Percentiles rank a stretch among this genome's conserved stretches.
These are phyloP conservation scores for Phanerotoma sp. DNA, from an alignment of 2,888 invertebrate species.

Conservation along the genomic window DNA sequence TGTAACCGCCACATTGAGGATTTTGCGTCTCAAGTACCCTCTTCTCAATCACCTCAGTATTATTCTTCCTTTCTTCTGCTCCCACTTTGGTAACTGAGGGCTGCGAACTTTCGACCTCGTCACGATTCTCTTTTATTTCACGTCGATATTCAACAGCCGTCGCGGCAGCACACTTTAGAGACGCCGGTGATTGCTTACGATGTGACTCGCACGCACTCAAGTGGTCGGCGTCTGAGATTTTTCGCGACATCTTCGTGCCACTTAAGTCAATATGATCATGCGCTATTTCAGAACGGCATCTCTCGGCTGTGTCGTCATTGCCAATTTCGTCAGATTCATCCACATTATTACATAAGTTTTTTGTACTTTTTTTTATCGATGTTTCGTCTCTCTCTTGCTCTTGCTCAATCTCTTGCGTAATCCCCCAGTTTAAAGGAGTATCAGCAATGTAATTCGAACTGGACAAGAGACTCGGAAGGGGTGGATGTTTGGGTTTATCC, in stretches of 20 bases:
- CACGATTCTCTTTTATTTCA: conserved; percentile 10
- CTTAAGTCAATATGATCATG: conserved; percentile 29
- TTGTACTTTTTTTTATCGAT: conserved; percentile 5
- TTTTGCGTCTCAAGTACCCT: conserved; percentile 7
- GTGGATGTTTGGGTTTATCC: conserved; percentile 29
- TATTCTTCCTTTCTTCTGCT: neutral
- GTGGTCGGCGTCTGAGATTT: conserved; percentile 25
- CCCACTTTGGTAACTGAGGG: neutral
- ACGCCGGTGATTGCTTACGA: conserved; percentile 17
- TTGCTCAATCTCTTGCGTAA: conserved; percentile 11
- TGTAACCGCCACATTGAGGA: conserved; percentile 5
- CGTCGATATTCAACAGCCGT: conserved; percentile 19
- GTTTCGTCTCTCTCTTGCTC: neutral
- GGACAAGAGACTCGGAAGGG: conserved; percentile 30
- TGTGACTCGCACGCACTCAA: conserved; percentile 25
- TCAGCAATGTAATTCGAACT: conserved; percentile 9
- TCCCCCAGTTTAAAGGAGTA: conserved; percentile 12
- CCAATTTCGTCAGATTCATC: conserved; percentile 31
- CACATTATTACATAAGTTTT: conserved; percentile 27
- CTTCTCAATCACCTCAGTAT: neutral
- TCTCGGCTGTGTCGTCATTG: conserved; percentile 30
- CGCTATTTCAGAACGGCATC: conserved; percentile 36
- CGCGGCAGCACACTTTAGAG: conserved; percentile 10
- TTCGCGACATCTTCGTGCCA: conserved; percentile 22
- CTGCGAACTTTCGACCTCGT: conserved; percentile 17